These are phyloP conservation scores for Toxotes jaculatrix DNA, from an alignment of 2,113 vertebrate genomes.

Conservation along the genomic window DNA sequence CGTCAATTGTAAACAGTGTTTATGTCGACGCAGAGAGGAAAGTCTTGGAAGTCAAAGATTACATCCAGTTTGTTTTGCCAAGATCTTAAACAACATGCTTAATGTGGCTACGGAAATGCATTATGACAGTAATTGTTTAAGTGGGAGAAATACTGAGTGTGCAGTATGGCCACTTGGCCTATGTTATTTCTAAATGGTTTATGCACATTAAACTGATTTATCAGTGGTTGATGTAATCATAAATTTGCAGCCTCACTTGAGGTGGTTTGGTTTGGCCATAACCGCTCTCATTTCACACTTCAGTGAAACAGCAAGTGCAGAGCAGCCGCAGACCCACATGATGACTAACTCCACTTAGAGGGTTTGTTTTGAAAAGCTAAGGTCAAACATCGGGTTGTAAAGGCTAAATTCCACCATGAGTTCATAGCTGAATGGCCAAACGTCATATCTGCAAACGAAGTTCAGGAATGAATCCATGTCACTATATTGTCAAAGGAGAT, in stretches of 20 bases:
- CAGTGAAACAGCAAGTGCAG: slow-evolving; percentile 50
- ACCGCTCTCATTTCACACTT: slow-evolving; percentile 33
- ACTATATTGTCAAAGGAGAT: slow-evolving; percentile 9
- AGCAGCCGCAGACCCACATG: slow-evolving; percentile 57
- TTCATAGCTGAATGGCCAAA: slow-evolving; percentile 37
- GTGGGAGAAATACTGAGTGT: slow-evolving; percentile 18
- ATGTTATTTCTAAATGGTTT: slow-evolving; percentile 31
- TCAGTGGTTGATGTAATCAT: slow-evolving; percentile 39
- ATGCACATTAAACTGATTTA: slow-evolving; percentile 57
- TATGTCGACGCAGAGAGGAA: slow-evolving; percentile 23
- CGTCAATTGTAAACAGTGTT: slow-evolving; percentile 46
- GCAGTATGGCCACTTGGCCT: slow-evolving; percentile 21
- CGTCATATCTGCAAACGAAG: slow-evolving; percentile 22
- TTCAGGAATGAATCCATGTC: slow-evolving; percentile 20
- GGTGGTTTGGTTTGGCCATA: slow-evolving; percentile 13
- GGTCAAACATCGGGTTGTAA: slow-evolving; percentile 57
- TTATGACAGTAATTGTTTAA: slow-evolving; percentile 47
- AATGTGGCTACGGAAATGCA: slow-evolving; percentile 27
- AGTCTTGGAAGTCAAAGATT: slow-evolving; percentile 30
- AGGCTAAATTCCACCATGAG: slow-evolving; percentile 62
- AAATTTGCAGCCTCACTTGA: slow-evolving; percentile 40
- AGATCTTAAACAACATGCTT: slow-evolving; percentile 40
- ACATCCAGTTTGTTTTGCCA: slow-evolving; percentile 31
- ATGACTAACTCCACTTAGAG: slow-evolving; percentile 59
- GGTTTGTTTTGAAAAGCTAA: slow-evolving; percentile 72